Evolutionary conservation across 1,140 invertebrate species (phyloP).

Genomic region (Scaptomyza hsui): DNA sequence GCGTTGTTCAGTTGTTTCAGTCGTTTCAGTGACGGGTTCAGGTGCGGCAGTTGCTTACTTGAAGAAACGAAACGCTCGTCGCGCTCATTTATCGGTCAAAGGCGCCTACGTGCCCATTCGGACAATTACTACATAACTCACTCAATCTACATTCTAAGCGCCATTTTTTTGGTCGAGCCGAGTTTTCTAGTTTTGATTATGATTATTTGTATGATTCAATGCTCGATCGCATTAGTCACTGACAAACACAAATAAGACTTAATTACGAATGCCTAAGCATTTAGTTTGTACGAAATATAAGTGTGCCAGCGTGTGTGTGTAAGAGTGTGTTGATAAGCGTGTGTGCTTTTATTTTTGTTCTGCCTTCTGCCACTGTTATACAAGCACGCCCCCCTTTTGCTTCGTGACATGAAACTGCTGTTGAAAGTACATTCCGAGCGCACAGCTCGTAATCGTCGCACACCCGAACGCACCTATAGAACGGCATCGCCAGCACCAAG

Average conservation of each 20-base stretch:
- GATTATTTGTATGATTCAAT: constrained; percentile 7
- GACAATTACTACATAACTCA: neutral
- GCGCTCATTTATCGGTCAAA: constrained; percentile 50
- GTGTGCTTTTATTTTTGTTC: neutral
- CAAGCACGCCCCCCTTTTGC: constrained; percentile 1
- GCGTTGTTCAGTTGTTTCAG: constrained; percentile 38
- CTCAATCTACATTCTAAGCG: neutral
- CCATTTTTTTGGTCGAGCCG: neutral
- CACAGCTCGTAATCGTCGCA: constrained; percentile 70
- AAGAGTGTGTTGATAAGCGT: constrained; percentile 8
- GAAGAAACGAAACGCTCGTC: constrained; percentile 25
- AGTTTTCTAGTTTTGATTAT: constrained; percentile 4
- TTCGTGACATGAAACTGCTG: constrained; percentile 73
- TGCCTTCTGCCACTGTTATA: constrained; percentile 18
- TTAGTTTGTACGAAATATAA: constrained; percentile 1
- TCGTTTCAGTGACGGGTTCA: constrained; percentile 73
- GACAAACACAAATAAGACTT: constrained; percentile 13
- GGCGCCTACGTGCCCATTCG: constrained; percentile 19
- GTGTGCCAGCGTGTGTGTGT: neutral
- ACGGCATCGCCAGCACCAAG: constrained; percentile 14
- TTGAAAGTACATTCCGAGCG: constrained; percentile 79
- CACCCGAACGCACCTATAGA: constrained; percentile 49
- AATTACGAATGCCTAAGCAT: constrained; percentile 8
- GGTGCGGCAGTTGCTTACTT: constrained; percentile 59
- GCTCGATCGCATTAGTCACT: constrained; percentile 9